A percentile compares a stretch with the other conserved stretches of the same genome.
Evolutionary conservation across 2,113 vertebrate species (phyloP).

Genomic region (Scomber colias): DNA sequence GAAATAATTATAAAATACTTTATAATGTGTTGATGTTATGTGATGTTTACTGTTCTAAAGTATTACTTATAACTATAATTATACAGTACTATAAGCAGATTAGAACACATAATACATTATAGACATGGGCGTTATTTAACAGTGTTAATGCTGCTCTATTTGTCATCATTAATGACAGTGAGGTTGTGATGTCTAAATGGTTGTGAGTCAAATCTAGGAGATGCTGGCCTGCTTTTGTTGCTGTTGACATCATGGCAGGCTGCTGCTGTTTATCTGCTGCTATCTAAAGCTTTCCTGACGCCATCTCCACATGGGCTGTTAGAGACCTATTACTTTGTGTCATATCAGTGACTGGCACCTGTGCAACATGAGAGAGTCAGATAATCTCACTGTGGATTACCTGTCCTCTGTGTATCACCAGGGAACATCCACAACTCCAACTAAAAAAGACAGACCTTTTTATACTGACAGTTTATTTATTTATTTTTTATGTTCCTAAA

Average conservation of each 20-base stretch:
- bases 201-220: background rate
- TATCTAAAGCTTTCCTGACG: conserved; percentile 44
- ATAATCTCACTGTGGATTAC: conserved; percentile 74
- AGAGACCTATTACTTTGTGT: conserved; percentile 51
- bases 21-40: too few species aligned
- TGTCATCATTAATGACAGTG: background rate
- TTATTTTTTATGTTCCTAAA: too few species aligned
- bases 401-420: conserved; percentile 55
- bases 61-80: too few species aligned
- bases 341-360: conserved; percentile 75
- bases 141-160: too few species aligned
- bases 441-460: background rate
- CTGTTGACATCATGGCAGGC: conserved; percentile 18
- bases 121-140: too few species aligned
- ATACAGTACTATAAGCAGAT: too few species aligned
- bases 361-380: conserved; percentile 63
- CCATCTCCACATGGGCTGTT: conserved; percentile 42
- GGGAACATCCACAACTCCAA: conserved; percentile 23
- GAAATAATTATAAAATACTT: too few species aligned
- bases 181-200: conserved; percentile 1
- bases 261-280: conserved; percentile 48
- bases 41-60: too few species aligned
- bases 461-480: background rate
- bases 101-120: too few species aligned
- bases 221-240: conserved; percentile 14